These are phyloP conservation scores for Xylota sylvarum DNA, from an alignment of 2,888 invertebrate genomes.

Conservation along the genomic window DNA sequence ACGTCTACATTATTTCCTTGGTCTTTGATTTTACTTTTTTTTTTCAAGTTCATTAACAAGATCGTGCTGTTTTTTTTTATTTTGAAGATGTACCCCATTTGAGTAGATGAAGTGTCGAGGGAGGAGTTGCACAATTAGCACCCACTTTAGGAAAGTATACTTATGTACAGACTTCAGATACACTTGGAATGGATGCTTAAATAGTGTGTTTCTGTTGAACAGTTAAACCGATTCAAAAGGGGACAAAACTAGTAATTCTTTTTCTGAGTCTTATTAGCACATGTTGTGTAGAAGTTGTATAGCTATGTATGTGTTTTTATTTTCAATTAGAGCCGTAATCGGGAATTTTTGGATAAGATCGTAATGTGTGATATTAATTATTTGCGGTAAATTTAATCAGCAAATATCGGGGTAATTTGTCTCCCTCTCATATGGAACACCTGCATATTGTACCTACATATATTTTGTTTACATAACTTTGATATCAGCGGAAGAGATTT, in stretches of 20 bases:
- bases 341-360: neutral
- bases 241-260: neutral
- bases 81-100: conserved; percentile 33
- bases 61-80: conserved; percentile 44
- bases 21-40: conserved; percentile 25
- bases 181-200: conserved; percentile 17
- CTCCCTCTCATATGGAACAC: neutral
- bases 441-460: neutral
- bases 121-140: conserved; percentile 52
- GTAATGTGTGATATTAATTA: neutral
- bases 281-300: neutral
- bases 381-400: conserved; percentile 27
- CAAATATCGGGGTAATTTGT: neutral
- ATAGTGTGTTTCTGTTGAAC: neutral
- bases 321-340: neutral
- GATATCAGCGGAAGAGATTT: conserved; percentile 6
- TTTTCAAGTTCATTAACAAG: conserved; percentile 74
- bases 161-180: neutral
- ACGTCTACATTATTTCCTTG: conserved; percentile 53
- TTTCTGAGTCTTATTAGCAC: neutral
- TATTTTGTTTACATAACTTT: neutral
- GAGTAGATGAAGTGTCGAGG: conserved; percentile 29
- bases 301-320: too few relatives aligned
- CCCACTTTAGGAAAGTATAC: conserved; percentile 5
- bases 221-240: neutral